Conservation (phyloP, 2,797 vertebrate genomes). For the Tadarida brasiliensis region DNA sequence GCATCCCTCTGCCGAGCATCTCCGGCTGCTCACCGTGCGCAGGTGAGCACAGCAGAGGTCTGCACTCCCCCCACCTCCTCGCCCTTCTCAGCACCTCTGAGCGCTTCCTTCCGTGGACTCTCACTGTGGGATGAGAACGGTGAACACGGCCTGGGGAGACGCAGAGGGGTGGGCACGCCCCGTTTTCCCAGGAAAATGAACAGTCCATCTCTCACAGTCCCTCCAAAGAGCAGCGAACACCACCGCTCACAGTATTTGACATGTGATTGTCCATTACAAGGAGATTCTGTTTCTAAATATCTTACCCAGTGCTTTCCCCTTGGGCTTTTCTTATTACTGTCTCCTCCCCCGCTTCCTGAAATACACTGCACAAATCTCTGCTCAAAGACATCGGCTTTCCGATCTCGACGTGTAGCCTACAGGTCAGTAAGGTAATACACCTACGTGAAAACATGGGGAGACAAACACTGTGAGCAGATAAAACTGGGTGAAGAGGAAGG, state of each 20-base stretch:
- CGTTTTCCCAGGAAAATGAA: not conserved
- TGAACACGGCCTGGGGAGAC: not conserved
- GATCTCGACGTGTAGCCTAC: not conserved
- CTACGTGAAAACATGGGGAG: not conserved
- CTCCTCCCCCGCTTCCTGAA: not conserved
- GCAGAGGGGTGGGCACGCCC: rapidly evolving
- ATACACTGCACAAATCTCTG: not conserved
- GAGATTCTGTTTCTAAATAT: not conserved
- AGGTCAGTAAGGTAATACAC: not conserved
- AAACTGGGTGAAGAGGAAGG: not conserved
- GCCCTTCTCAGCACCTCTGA: not conserved
- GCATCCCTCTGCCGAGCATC: not conserved
- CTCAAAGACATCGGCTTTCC: conserved; percentile 16
- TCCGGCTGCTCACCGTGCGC: not conserved
- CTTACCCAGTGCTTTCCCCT: not conserved
- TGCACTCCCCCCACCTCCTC: not conserved
- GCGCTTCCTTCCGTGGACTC: not conserved
- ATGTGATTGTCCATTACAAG: not conserved
- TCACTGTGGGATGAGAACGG: not conserved
- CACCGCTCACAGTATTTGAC: not conserved
- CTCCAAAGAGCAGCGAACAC: not conserved
- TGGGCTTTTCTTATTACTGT: not conserved
- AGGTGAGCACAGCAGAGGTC: not conserved
- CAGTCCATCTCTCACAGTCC: not conserved
- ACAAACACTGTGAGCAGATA: not conserved